phyloP scores from a whole-genome alignment of 2,888 invertebrate genomes.

The Eretmocerus hayati region DNA sequence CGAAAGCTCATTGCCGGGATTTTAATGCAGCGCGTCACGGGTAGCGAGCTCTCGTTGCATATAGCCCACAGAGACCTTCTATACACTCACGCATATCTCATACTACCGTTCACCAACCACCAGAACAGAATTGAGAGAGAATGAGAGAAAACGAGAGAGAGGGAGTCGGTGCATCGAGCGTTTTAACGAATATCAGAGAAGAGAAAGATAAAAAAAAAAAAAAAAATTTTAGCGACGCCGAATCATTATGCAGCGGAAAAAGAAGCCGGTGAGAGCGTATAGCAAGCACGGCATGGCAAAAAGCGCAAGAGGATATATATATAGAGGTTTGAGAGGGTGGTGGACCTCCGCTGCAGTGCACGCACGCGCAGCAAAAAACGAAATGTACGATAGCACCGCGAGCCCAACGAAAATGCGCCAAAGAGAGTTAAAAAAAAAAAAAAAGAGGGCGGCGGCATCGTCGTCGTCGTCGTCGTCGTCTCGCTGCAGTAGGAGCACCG shows the following conservation, averaged over 20 bases:
- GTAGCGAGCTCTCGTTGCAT: too few species aligned
- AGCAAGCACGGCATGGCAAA: background rate
- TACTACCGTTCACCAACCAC: too few species aligned
- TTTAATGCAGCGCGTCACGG: slow-evolving; percentile 22
- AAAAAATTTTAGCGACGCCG: background rate
- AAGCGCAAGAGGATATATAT: slow-evolving; percentile 2
- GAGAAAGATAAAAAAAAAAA: background rate
- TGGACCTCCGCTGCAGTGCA: background rate
- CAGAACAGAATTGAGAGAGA: too few species aligned
- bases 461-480: background rate
- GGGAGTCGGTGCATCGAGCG: background rate
- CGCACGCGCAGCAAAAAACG: background rate
- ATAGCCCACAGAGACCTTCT: too few species aligned
- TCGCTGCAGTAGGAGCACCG: background rate
- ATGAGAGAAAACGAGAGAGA: too few species aligned
- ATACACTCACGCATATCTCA: too few species aligned
- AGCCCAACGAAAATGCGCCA: slow-evolving; percentile 1
- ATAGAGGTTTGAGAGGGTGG: slow-evolving; percentile 3
- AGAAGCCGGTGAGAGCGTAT: slow-evolving; percentile 7
- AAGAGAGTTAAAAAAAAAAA: background rate
- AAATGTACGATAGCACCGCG: background rate
- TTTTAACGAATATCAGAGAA: slow-evolving; percentile 23
- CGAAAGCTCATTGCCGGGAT: slow-evolving; percentile 24
- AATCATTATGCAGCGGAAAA: slow-evolving; percentile 24
- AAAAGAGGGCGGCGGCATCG: background rate